These are phyloP conservation scores for Nylanderia fulva DNA, from an alignment of 1,140 invertebrate species.

Conservation along the genomic window DNA sequence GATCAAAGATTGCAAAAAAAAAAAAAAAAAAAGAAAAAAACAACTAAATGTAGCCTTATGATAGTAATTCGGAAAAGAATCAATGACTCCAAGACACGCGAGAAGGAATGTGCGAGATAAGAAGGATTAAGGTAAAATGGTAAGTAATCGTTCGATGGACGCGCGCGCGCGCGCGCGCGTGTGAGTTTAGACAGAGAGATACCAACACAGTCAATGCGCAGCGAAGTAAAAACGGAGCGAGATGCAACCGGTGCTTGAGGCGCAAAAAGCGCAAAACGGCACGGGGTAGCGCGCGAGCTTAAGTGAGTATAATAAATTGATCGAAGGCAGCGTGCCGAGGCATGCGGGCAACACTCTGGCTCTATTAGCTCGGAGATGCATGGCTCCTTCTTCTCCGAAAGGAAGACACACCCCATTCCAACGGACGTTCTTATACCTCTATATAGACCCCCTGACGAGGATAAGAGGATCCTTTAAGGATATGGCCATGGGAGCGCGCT, in stretches of 20 bases:
- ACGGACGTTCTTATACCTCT: constrained; percentile 46
- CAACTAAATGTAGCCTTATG: constrained; percentile 3
- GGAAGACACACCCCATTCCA: constrained; percentile 62
- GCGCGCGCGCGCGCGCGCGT: neutral
- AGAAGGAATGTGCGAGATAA: neutral
- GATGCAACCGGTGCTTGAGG: constrained; percentile 48
- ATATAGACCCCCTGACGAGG: constrained; percentile 58
- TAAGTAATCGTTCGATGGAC: constrained; percentile 47
- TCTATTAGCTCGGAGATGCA: constrained; percentile 75
- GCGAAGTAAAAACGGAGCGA: constrained; percentile 42
- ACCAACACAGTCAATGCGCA: constrained; percentile 28
- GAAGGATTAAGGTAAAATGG: constrained; percentile 57
- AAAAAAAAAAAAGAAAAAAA: neutral
- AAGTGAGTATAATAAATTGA: constrained; percentile 78
- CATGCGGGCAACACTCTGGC: constrained; percentile 74
- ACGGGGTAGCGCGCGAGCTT: constrained; percentile 58
- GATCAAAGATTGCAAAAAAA: neutral
- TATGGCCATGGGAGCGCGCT: constrained; percentile 35
- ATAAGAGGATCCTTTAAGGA: constrained; percentile 68
- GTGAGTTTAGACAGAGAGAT: neutral
- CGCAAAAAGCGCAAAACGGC: constrained; percentile 61
- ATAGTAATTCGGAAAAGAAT: constrained; percentile 1
- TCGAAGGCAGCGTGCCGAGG: constrained; percentile 69
- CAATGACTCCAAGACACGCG: constrained; percentile 23
- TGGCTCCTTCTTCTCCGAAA: constrained; percentile 65